Base-by-base conservation (phyloP, 2,888 invertebrate species). In the Palloptera scutellata region DNA sequence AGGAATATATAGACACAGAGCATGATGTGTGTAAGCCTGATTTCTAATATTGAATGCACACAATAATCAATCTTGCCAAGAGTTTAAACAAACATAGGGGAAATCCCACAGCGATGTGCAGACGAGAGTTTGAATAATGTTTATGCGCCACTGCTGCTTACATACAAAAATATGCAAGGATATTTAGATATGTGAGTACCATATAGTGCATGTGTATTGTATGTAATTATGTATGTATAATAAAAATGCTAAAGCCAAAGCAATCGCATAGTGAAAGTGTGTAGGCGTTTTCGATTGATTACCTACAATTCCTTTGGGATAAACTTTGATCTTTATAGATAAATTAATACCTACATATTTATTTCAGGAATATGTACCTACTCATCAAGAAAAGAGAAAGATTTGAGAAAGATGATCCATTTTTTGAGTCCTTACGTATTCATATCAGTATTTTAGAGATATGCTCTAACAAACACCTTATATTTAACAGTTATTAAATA, bases 61-160 rank as follows among this genome's bases (percentile, higher is more conserved):
- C 76, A 75, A 81, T 81, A 81, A 81, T 82, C 81, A 81, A 81
- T 82, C 81, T 81, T 79, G 72, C 72, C 75, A 75, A 78, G 78
- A 80, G 78, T 80, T 30, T 78, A 77, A 76, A 70, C 74, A 79
- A 79, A 75, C 74, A 78, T 73, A 75, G 71, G 78, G 57, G 30
- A 45, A 41, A 45, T 42, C 42, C 41, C 43, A 59, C 51, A 58
- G 10, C 19, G 12, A 41, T 9, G 15, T 48, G 48, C 48, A 48
- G 6, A 8, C 9, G n/a, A n/a, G 52, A 8, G 15, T 58, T 17
- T 59, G 64, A 51, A 51, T 59, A 51, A 64, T 59, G 58, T 10
- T 52, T 30, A 30, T 30, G 30, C 30, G 6, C 30, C 30, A 30
- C 30, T 30, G 58, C 17, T 8, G 59, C 4, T 15, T 41, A 17